phyloP scores from a whole-genome alignment of 2,888 invertebrate species.

The Tanaodytes sp. region DNA sequence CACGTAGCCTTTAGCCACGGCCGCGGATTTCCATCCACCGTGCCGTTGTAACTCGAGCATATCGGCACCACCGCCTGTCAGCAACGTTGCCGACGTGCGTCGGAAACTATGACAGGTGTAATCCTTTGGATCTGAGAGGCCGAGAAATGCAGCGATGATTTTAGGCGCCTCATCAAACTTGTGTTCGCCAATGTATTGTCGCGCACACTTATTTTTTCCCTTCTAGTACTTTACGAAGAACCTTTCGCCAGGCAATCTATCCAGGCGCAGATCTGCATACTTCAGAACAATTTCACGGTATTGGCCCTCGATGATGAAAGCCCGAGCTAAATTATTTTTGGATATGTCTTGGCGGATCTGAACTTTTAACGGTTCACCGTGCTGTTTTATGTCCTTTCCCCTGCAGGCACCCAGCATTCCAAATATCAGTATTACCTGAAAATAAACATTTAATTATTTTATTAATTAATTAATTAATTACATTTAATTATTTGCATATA shows the following conservation, averaged over 20 bases:
- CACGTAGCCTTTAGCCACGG: slow-evolving; percentile 33
- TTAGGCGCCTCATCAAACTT: slow-evolving; percentile 33
- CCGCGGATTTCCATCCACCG: slow-evolving; percentile 35
- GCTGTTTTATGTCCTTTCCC: slow-evolving; percentile 8
- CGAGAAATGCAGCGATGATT: slow-evolving; percentile 35
- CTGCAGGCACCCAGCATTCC: slow-evolving; percentile 15
- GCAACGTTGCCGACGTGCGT: slow-evolving; percentile 44
- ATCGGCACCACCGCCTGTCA: slow-evolving; percentile 30
- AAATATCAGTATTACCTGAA: slow-evolving; percentile 10
- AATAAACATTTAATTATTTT: slow-evolving; percentile 1
- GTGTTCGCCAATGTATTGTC: slow-evolving; percentile 35
- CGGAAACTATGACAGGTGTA: slow-evolving; percentile 38
- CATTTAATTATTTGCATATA: background rate
- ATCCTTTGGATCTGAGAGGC: slow-evolving; percentile 23
- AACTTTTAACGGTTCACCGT: slow-evolving; percentile 6
- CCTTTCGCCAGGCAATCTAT: background rate
- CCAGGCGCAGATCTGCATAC: slow-evolving; percentile 8
- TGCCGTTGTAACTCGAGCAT: slow-evolving; percentile 22
- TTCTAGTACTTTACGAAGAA: slow-evolving; percentile 13
- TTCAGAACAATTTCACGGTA: slow-evolving; percentile 9
- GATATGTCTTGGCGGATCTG: slow-evolving; percentile 13
- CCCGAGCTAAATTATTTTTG: slow-evolving; percentile 5
- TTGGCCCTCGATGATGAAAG: slow-evolving; percentile 2
- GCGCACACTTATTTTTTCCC: slow-evolving; percentile 25
- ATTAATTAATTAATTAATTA: no score